Base-by-base conservation (phyloP, 2,797 vertebrate genomes). In the Rhabdomys pumilio region DNA sequence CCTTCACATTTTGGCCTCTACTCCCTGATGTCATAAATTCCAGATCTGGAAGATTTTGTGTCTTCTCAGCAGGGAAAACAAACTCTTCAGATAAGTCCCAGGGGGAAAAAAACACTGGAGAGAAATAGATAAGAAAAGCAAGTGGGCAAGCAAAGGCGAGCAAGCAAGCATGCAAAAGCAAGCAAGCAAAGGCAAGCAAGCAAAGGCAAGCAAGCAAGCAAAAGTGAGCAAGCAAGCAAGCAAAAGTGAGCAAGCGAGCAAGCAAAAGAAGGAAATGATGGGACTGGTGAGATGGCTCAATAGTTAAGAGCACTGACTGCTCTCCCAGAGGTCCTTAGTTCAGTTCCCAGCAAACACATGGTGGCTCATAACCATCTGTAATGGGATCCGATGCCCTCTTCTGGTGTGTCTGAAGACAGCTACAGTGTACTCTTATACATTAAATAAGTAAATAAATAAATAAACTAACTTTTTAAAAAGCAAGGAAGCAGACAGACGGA, bases 41-140 rank as follows among this genome's bases (percentile, higher is more conserved):
- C 29, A 95, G 57, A 55, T 63, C 75, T 82, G 86, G 90, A 82
- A 96, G 83, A 87, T 77, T 76, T 92, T 92, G 19, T 87, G n/a
- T 89, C 47, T 96, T 86, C 91, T 95, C 29, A 24, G 11, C 31
- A 89, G 91, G 80, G 63, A 96, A 97, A 89, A 96, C 31, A 41
- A 95, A 81, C 90, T 90, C n/a, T 96, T 96, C 34, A 92, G 72
- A 94, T 69, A 82, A 96, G 50, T 38, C 83, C n/a, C 10, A 34
- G 73, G 17, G 44, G 44, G 44, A 6, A 38, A 20, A 20, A 91
- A 50, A 92, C 83, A 87, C 86, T 96, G 92, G 93, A 94, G 59
- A 44, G 77, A 93, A 61, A 86, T 14, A 61, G 6, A 65, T 2
- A 57, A n/a, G 20, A 72, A 61, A 77, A 31, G 65, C 17, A 89